Evolutionary conservation across 1,140 invertebrate species (phyloP), one percentile per base, ranked within the genome.

Genomic region (Trichonephila clavata): DNA sequence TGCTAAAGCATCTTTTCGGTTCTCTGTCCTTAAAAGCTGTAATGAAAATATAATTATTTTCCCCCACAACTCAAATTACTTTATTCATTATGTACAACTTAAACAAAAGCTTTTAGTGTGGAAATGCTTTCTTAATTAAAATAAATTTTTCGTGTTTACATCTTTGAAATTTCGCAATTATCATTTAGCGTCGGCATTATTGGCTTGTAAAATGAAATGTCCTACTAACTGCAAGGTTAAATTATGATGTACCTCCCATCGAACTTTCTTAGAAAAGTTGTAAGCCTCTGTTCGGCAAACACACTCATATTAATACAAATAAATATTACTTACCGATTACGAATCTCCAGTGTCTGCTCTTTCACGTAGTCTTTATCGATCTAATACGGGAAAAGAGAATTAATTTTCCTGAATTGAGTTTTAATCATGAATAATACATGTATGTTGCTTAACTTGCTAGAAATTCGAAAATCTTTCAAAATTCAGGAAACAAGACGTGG

Each of bases 301-400:
- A 27, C 27, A 21, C 57, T 21, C 16, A 71, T 32, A 61, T 84
- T 32, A 68, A 94, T 86, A 89, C 94, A 94, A 93, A 86, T 86
- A 80, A 59, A 81, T 61, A 14, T 88, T 59, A 95, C 77, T 68
- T 94, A 77, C 60, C 71, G 50, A 81, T 93, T 88, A 21, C 65
- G 92, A 63, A 93, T 93, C 59, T 93, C 92, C 57, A 88, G 63
- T 14, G 68, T 93, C 39, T 93, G 92, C 18, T 87, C 84, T 60
- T 93, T 88, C 57, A 93, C 92, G 50, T 93, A 93, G 21, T 61
- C 84, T 57, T 57, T 61, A 88, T 93, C 92, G 57, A 93, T 81
- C 92, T 93, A 39, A 18, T 59, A 92, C 84, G 7, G 14, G 81
- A 93, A 84, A 24, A 91, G 24, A 7, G 43, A n/a, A 14, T 39